phyloP scores from a whole-genome alignment of 1,140 invertebrate genomes.

The Ceratina japonica region DNA sequence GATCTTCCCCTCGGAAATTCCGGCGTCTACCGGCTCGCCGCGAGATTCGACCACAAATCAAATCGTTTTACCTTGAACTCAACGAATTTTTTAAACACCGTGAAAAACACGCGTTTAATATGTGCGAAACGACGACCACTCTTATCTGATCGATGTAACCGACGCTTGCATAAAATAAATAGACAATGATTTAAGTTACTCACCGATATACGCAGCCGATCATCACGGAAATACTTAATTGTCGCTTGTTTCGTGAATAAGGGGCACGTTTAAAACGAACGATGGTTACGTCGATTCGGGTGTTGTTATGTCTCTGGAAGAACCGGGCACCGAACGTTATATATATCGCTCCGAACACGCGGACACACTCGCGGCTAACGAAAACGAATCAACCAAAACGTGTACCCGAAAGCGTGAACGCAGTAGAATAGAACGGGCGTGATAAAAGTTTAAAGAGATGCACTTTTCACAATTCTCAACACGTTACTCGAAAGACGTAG shows the following conservation, averaged over 20 bases:
- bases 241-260: constrained; percentile 37
- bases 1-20: background rate
- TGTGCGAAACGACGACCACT: background rate
- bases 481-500: constrained; percentile 34
- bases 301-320: too few relatives aligned
- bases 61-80: too few relatives aligned
- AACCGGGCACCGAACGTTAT: too few relatives aligned
- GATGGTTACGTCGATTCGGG: constrained; percentile 15
- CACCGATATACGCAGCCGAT: constrained; percentile 17
- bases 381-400: background rate
- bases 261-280: background rate
- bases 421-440: too few relatives aligned
- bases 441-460: too few relatives aligned
- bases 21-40: background rate
- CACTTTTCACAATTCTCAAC: too few relatives aligned
- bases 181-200: constrained; percentile 20
- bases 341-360: too few relatives aligned
- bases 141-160: constrained; percentile 5
- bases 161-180: constrained; percentile 6
- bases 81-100: too few relatives aligned
- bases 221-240: constrained; percentile 13
- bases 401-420: too few relatives aligned
- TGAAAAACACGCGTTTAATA: too few relatives aligned
- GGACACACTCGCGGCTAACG: background rate
- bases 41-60: too few relatives aligned